Evolutionary conservation across 2,888 invertebrate species (phyloP), one percentile per base, ranked within the genome.

Genomic region (Lithophane socia): DNA sequence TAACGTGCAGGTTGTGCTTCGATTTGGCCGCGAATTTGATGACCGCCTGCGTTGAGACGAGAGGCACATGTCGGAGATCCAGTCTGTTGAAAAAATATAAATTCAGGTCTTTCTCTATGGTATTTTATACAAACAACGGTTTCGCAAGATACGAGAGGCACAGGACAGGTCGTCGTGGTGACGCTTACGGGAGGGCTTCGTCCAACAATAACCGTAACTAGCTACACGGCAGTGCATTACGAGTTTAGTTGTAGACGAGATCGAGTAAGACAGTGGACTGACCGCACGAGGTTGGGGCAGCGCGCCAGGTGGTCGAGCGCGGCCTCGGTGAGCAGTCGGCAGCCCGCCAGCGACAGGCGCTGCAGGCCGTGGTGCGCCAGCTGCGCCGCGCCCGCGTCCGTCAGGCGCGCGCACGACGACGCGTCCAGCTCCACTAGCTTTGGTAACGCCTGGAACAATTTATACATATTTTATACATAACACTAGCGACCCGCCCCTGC

Each of bases 301-400:
- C 98, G 97, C 37, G 97, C 97, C 81, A 99, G 97, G 91, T 99
- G 98, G 91, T 99, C 99, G 80, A 99, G 97, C 86, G 98, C 98
- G 21, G 97, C 97, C 94, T 99, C 99, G 0, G 99, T 98, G 61
- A 99, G 97, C 89, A 98, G 96, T 73, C 98, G 97, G 93, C 99
- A 98, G 86, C 98, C 98, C 75, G 98, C 98, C 87, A 99, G 96
- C 94, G 99, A 98, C 56, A 99, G 96, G 83, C 98, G 97, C 80
- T 97, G 97, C 83, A 99, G 96, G 44, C 98, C 97, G 80, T 98
- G 98, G 80, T 98, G 98, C 72, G 98, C 98, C 65, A 99, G 97
- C 94, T 99, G 98, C 47, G 99, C 98, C 69, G 99, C 98, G 67
- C 99, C 99, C 18, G 99, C 98, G 94, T 99, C 99, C 0, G 99